Percentiles rank a stretch among this genome's conserved stretches.
Conservation (phyloP, 2,797 vertebrate species). For the Eulemur albifrons region DNA sequence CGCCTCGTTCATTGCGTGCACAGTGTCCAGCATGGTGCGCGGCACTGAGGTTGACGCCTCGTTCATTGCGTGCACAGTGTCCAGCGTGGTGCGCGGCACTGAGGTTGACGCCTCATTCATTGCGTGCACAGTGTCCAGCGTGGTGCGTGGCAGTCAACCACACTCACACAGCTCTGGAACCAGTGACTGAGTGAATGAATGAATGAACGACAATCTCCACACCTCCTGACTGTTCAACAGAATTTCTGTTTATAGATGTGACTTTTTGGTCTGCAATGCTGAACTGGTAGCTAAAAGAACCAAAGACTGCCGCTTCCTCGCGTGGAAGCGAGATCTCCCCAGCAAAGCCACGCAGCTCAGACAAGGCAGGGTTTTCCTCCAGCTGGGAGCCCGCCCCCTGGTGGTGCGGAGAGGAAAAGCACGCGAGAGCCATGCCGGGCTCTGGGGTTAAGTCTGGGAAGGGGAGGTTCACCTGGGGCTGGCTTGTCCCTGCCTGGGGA, state of each 20-base stretch:
- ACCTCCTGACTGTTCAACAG: background rate
- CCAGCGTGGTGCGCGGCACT: too few species aligned
- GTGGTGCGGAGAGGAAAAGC: background rate
- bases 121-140: too few species aligned
- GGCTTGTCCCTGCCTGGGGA: too few species aligned
- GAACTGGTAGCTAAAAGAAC: too few species aligned
- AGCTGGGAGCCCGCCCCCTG: background rate
- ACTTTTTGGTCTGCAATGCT: background rate
- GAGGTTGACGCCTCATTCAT: fast-evolving
- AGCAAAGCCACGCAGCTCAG: fast-evolving
- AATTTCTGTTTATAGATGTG: background rate
- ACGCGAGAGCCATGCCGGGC: background rate
- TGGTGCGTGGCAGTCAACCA: fast-evolving
- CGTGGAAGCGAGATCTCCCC: fast-evolving
- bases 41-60: background rate
- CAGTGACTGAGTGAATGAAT: fast-evolving
- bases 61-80: too few species aligned
- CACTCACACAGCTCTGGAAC: background rate
- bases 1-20: fast-evolving
- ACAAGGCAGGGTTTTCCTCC: fast-evolving
- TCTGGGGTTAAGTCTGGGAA: fast-evolving
- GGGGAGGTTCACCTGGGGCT: background rate
- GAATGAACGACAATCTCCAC: too few species aligned
- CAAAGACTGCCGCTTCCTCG: fast-evolving
- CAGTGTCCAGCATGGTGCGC: too few species aligned